A percentile compares a stretch with the other conserved stretches of the same genome.
Evolutionary conservation across 1,140 invertebrate genomes (phyloP).

Genomic region (Zeugodacus cucurbitae): DNA sequence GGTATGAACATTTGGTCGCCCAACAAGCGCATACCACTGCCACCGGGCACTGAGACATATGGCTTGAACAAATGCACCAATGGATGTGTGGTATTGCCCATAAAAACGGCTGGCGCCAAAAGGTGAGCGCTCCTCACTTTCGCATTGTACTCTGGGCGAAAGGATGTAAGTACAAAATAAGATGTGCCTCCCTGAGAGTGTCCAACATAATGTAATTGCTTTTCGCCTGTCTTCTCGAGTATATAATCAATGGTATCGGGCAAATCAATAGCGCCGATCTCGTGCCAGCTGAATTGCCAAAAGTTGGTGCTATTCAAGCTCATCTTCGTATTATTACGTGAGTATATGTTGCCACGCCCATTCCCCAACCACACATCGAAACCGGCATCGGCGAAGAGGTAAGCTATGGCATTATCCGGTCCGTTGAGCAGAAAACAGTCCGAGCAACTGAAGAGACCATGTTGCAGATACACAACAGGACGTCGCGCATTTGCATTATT

Average conservation of each 20-base stretch:
- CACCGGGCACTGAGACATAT: neutral
- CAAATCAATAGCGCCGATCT: slow-evolving; percentile 71
- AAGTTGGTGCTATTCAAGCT: slow-evolving; percentile 50
- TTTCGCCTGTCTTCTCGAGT: slow-evolving; percentile 65
- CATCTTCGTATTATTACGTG: slow-evolving; percentile 51
- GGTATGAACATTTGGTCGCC: neutral
- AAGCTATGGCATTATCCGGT: slow-evolving; percentile 49
- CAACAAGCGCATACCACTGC: neutral
- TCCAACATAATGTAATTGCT: slow-evolving; percentile 60
- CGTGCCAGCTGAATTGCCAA: slow-evolving; percentile 75
- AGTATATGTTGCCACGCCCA: slow-evolving; percentile 74
- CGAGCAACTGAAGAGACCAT: slow-evolving; percentile 53
- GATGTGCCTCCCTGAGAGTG: slow-evolving; percentile 75
- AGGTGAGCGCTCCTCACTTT: slow-evolving; percentile 69
- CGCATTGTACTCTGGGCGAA: slow-evolving; percentile 67
- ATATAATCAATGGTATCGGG: slow-evolving; percentile 71
- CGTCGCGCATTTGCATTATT: neutral
- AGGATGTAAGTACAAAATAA: slow-evolving; percentile 68
- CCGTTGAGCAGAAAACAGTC: slow-evolving; percentile 54
- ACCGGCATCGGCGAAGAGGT: slow-evolving; percentile 54
- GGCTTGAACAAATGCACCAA: too few species aligned
- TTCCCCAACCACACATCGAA: slow-evolving; percentile 76
- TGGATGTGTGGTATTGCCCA: slow-evolving; percentile 51
- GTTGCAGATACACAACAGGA: slow-evolving; percentile 52
- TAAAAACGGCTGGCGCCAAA: slow-evolving; percentile 71